Base-by-base conservation (phyloP, 2,113 vertebrate species). In the Phocoena sinus region DNA sequence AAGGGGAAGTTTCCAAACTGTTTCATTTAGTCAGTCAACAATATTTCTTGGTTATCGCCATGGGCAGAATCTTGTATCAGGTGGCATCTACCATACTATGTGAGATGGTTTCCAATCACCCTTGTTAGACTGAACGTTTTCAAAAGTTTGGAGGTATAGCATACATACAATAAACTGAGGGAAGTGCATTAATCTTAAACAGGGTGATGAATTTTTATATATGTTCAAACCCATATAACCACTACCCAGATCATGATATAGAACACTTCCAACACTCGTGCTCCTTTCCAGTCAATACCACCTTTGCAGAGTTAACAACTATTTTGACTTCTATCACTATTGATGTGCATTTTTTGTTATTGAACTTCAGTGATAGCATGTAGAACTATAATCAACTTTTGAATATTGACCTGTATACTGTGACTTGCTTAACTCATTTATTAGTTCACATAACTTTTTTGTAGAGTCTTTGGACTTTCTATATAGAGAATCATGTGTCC, bases 31-130 rank as follows among this genome's bases (percentile, higher is more conserved):
- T 89, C n/a, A 93, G 71, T 65, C 33, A 47, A 50, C 47, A 70
- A 36, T 65, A 96, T 80, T 79, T 60, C 77, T 81, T 74, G 47
- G 63, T 38, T 81, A 84, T 90, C 41, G 68, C 70, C 41, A 80
- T 33, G 14, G 65, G 82, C 53, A 96, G 17, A 90, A 68, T 90
- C 33, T 91, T 92, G 4, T 90, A 36, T 84, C 80, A 96, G 38
- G 62, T 68, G 47, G 41, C 44, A 82, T 73, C 58, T 26, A 77
- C 12, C 58, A 80, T 58, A 87, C 28, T 36, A 73, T 26, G 15
- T 92, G 58, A 87, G 76, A 85, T 10, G 9, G 26, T 91, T 95
- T 96, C 60, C 47, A 90, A 83, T 83, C 58, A 92, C 65, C 44
- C 60, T 88, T 56, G 14, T 21, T 50, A 94, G 41, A 80, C 9